Conservation (phyloP, 2,888 invertebrate genomes). For the Teleiodes luculella region DNA sequence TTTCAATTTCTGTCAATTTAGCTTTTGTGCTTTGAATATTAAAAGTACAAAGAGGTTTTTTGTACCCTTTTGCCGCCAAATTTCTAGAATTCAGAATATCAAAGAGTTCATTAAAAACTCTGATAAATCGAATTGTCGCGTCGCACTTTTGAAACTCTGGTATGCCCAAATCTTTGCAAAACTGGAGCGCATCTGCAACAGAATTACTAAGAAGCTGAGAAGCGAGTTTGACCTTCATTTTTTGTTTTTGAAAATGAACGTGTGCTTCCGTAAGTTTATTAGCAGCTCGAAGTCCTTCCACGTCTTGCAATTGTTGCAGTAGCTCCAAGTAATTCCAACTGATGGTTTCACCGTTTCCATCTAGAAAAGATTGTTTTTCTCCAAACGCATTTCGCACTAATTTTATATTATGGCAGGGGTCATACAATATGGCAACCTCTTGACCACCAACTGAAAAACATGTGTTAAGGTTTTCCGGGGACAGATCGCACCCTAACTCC, state of each 20-base stretch:
- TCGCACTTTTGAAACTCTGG: neutral
- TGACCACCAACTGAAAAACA: neutral
- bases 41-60: neutral
- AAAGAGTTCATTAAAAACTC: neutral
- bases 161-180: neutral
- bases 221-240: neutral
- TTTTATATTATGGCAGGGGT: slow-evolving; percentile 4
- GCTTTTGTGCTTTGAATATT: neutral
- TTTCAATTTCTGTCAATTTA: neutral
- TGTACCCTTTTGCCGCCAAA: neutral
- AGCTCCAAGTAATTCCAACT: neutral
- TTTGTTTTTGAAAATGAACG: neutral
- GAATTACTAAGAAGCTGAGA: neutral
- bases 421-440: neutral
- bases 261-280: neutral
- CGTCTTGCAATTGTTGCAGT: neutral
- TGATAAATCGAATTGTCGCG: neutral
- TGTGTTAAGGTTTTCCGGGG: too few relatives aligned
- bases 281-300: neutral
- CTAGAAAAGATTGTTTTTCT: neutral
- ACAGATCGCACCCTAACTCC: too few relatives aligned
- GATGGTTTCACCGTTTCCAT: neutral
- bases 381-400: neutral
- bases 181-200: neutral
- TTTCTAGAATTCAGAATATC: neutral